A percentile compares a stretch with the other conserved stretches of the same genome.
These are phyloP conservation scores for Sparidentex hasta DNA, from an alignment of 2,797 vertebrate species.

Conservation along the genomic window DNA sequence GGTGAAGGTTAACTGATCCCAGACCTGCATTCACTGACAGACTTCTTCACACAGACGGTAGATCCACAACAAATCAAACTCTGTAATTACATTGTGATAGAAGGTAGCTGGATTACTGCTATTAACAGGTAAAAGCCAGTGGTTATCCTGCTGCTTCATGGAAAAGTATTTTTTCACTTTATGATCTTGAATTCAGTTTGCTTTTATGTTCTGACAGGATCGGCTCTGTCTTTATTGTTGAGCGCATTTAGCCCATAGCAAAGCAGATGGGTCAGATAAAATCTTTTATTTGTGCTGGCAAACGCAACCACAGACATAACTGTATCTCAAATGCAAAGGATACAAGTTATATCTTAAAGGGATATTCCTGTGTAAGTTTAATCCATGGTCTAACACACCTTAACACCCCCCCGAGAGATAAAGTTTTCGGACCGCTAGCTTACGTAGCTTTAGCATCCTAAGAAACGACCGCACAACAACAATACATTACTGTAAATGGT, in stretches of 20 bases:
- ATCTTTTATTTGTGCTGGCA: constrained; percentile 12
- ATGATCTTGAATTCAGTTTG: constrained; percentile 37
- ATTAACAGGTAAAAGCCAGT: constrained; percentile 68
- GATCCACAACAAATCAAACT: constrained; percentile 41
- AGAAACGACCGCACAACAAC: too few relatives aligned
- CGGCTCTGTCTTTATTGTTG: constrained; percentile 10
- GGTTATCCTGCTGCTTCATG: constrained; percentile 60
- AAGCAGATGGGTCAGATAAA: constrained; percentile 36
- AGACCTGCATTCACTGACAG: constrained; percentile 19
- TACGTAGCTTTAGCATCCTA: too few relatives aligned
- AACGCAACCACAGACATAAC: neutral
- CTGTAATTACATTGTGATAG: constrained; percentile 70
- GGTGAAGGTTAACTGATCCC: constrained; percentile 21
- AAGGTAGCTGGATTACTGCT: constrained; percentile 66
- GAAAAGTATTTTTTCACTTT: constrained; percentile 59
- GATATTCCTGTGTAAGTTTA: too few relatives aligned
- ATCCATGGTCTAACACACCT: too few relatives aligned
- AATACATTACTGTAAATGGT: too few relatives aligned
- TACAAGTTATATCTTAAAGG: neutral
- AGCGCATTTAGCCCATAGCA: constrained; percentile 25
- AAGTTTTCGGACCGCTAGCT: too few relatives aligned
- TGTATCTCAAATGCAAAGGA: neutral
- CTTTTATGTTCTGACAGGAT: constrained; percentile 32
- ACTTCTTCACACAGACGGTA: neutral
- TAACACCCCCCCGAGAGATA: too few relatives aligned